Base-by-base conservation (phyloP, 2,797 vertebrate genomes). In the Sandelia bainsii region DNA sequence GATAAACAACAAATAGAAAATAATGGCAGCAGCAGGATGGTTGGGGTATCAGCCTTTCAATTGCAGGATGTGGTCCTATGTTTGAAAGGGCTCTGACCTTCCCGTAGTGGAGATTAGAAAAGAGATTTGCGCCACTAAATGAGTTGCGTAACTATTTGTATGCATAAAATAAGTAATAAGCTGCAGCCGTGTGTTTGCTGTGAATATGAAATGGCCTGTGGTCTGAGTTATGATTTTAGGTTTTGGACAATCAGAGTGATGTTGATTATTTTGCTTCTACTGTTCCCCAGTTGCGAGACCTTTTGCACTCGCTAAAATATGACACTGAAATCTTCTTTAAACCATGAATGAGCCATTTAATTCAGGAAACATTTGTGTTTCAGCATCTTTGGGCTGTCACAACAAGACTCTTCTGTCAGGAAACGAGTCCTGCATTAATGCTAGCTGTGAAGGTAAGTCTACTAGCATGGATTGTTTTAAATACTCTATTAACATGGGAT, bases 381-480 rank as follows among this genome's bases (percentile, higher is more conserved):
- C 80, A 89, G 91, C 14, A 12, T 0, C 0, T 44, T 0, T 9
- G 14, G 0, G 0, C n/a, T 95, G 94, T 82, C 0, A 1, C 44
- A 91, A 88, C 23, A 0, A 0, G 2, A 59, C 63, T 45, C 0
- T 48, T 0, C 0, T 5, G 37, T 0, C 0, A 16, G 48, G 0
- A 0, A 77, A 74, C 0, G 11, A 0, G 0, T 59, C 45, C 73
- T 94, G 93, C 78, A 13, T 0, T 9, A 83, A 69, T 0, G 0
- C 0, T 0, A 83, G 0, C 63, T 95, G 94, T 69, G 3, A 53
- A 14, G 52, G 94, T 95, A 84, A 81, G 87, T 75, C 32, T n/a
- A 48, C 29, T 22, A 6, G 42, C 6, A 0, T 6, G 49, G 1
- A 22, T 1, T 45, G 29, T 37, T 12, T 5, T 44, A 62, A 39